Evolutionary conservation across 2,888 invertebrate species (phyloP).

Genomic region (Megaustenia siamemsis): DNA sequence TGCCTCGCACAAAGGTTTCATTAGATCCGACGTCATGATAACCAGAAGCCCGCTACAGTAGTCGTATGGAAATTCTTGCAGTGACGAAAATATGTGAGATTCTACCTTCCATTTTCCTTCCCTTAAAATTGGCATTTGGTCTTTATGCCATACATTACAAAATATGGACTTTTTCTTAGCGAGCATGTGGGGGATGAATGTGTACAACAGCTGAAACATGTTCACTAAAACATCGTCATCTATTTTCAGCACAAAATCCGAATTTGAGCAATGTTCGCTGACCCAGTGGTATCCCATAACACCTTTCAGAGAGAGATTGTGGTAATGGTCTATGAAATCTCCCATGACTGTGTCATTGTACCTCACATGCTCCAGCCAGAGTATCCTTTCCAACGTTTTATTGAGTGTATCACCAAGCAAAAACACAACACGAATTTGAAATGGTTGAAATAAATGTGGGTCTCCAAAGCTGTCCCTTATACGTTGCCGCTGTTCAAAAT

Average conservation of each 20-base stretch:
- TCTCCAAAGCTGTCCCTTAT: conserved; percentile 45
- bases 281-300: conserved; percentile 64
- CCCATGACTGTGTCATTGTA: conserved; percentile 72
- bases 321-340: conserved; percentile 69
- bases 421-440: conserved; percentile 52
- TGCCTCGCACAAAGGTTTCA: conserved; percentile 47
- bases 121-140: conserved; percentile 50
- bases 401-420: conserved; percentile 48
- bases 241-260: conserved; percentile 52
- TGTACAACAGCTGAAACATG: conserved; percentile 51
- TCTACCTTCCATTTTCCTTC: conserved; percentile 50
- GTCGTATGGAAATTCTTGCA: conserved; percentile 44
- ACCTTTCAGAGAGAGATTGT: conserved; percentile 73
- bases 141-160: conserved; percentile 52
- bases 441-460: conserved; percentile 32
- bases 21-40: conserved; percentile 51
- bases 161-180: conserved; percentile 49
- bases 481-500: conserved; percentile 38
- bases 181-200: conserved; percentile 26
- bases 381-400: conserved; percentile 56
- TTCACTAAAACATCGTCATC: conserved; percentile 57
- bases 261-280: conserved; percentile 45
- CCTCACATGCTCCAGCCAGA: conserved; percentile 66
- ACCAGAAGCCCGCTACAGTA: conserved; percentile 57
- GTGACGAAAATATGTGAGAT: conserved; percentile 23